Conservation (phyloP, 2,113 vertebrate genomes). For the Archocentrus centrarchus region DNA sequence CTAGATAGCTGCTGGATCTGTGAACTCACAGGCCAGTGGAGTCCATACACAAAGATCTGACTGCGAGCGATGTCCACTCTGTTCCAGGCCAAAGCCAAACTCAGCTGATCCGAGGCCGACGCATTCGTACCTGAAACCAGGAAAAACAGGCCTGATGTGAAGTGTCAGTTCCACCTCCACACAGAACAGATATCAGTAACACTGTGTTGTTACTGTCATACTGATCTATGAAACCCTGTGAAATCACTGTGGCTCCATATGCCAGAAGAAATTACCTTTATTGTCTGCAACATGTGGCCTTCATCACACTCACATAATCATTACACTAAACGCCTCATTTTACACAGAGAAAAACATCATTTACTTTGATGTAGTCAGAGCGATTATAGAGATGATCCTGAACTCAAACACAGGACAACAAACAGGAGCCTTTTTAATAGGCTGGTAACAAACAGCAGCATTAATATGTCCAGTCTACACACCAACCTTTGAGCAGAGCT, state of each 20-base stretch:
- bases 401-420: background rate
- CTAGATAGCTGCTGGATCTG: background rate
- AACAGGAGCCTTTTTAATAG: background rate
- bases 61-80: conserved; percentile 97
- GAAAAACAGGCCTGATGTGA: background rate
- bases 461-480: background rate
- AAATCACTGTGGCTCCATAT: background rate
- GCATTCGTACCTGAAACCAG: conserved; percentile 89
- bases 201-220: background rate
- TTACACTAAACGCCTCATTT: background rate
- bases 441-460: background rate
- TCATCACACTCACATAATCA: background rate
- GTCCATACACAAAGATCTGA: conserved; percentile 96
- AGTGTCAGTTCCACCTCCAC: fast-evolving
- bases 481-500: conserved; percentile 93
- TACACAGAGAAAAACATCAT: background rate
- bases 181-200: background rate
- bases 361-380: fast-evolving
- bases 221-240: background rate
- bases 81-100: conserved; percentile 97
- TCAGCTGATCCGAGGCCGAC: conserved; percentile 93
- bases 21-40: conserved; percentile 89
- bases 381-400: background rate
- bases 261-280: background rate
- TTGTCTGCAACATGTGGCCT: background rate